A percentile compares a stretch with the other conserved stretches of the same genome.
These are phyloP conservation scores for Chrysemys picta DNA, from an alignment of 2,113 vertebrate species.

Conservation along the genomic window DNA sequence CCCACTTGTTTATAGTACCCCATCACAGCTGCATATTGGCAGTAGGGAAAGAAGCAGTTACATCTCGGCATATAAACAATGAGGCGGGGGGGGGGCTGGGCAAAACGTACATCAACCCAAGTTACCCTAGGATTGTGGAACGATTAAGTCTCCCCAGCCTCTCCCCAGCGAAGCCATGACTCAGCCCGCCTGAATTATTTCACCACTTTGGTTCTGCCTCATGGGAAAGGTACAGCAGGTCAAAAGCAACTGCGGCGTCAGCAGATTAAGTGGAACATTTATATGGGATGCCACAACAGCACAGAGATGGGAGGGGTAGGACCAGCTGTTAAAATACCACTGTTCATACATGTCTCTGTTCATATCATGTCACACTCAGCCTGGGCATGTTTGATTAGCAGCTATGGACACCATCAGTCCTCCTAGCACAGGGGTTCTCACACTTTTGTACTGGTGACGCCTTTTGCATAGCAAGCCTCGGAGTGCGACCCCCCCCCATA, in stretches of 20 bases:
- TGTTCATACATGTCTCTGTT: neutral
- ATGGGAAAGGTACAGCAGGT: neutral
- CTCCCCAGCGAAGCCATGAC: neutral
- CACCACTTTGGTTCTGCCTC: neutral
- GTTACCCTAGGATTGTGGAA: neutral
- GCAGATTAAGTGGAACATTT: neutral
- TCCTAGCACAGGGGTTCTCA: neutral
- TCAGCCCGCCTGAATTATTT: neutral
- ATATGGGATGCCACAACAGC: accelerated
- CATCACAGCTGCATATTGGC: neutral
- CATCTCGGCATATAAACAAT: neutral
- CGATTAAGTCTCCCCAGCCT: neutral
- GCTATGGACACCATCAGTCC: neutral
- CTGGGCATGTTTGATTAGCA: neutral
- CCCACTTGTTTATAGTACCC: neutral
- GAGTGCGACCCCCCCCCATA: too few species aligned
- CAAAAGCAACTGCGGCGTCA: neutral
- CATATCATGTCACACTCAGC: neutral
- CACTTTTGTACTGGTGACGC: too few species aligned
- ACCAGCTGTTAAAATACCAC: neutral
- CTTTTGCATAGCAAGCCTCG: too few species aligned
- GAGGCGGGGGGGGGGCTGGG: neutral
- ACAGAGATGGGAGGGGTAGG: neutral
- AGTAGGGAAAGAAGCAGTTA: neutral
- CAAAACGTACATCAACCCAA: neutral